Base-by-base conservation (phyloP, 1,140 invertebrate genomes). In the Ephestia elutella region DNA sequence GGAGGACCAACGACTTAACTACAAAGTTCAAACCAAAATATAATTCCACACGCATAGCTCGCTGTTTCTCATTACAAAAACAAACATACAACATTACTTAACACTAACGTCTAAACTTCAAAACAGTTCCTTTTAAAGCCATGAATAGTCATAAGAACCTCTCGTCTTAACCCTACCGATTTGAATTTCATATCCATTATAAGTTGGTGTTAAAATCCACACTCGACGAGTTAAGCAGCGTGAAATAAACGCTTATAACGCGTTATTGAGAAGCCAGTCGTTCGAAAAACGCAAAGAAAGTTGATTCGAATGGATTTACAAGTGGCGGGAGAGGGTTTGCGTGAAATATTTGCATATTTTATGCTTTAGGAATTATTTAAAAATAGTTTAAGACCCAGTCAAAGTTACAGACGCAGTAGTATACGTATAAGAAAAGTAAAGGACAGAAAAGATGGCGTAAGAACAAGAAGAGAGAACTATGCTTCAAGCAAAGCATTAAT, bases 131-230 rank as follows among this genome's bases (percentile, higher is more conserved):
- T 15, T 44, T 44, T 13, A 15, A 15, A n/a, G 18, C 18, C 49
- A 58, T 58, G 56, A 58, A 58, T 58, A 58, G 56, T 57, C 56
- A 57, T 57, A 13, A 44, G 44, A 7, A 21, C 49, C 30, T 21
- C 28, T 58, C 56, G 38, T 49, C 18, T 53, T 54, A 59, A 62
- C 64, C 64, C 60, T 56, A 15, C 56, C 44, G 15, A 38, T 68
- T 68, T 71, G 56, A 71, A 71, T 63, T 65, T 68, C 68, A 71
- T 68, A 63, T 67, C 54, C 56, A 53, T 35, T 51, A 28, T 44
- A 38, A 44, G 54, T 35, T 35, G 32, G 17, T 32, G 38, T 44
- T 57, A 61, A 65, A 66, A 63, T 55, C 66, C 68, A 68, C 64
- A 68, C 70, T 68, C 57, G 38, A 49, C 21, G 18, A 13, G 13